These are phyloP conservation scores for Andrena flavipes DNA, from an alignment of 2,888 invertebrate genomes.

Conservation along the genomic window DNA sequence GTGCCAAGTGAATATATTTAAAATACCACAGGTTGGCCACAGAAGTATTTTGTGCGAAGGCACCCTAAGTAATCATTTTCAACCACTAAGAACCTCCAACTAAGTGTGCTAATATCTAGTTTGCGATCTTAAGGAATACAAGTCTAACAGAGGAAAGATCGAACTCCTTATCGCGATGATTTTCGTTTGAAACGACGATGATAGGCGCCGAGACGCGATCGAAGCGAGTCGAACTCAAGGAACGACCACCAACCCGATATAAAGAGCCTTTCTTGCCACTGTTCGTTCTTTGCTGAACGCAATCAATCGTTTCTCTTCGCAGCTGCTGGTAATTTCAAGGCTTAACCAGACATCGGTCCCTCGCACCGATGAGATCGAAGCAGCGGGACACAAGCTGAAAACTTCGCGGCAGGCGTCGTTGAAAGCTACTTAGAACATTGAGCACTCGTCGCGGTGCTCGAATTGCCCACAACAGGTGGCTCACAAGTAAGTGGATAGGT, in stretches of 20 bases:
- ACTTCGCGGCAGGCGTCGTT: constrained; percentile 64
- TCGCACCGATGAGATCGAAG: constrained; percentile 64
- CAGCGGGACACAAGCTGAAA: constrained; percentile 62
- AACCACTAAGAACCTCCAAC: no score
- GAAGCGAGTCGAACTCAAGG: constrained; percentile 43
- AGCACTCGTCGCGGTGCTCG: constrained; percentile 69
- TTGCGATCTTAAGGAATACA: neutral
- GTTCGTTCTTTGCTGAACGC: constrained; percentile 35
- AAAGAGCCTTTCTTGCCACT: constrained; percentile 9
- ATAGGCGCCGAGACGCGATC: neutral
- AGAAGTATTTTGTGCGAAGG: no score
- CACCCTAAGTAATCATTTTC: no score
- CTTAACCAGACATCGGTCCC: constrained; percentile 2
- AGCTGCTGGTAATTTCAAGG: constrained; percentile 60
- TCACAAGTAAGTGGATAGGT: constrained; percentile 73
- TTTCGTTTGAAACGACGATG: neutral
- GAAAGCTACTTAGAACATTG: constrained; percentile 64
- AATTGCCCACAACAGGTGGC: constrained; percentile 80
- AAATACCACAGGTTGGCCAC: no score
- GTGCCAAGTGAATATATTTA: no score
- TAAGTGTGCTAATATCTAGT: neutral
- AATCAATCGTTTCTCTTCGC: constrained; percentile 54
- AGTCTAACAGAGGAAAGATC: neutral
- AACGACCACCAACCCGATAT: neutral
- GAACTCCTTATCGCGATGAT: neutral